Base-by-base conservation (phyloP, 2,888 invertebrate genomes). In the Neoitamus cyanurus region DNA sequence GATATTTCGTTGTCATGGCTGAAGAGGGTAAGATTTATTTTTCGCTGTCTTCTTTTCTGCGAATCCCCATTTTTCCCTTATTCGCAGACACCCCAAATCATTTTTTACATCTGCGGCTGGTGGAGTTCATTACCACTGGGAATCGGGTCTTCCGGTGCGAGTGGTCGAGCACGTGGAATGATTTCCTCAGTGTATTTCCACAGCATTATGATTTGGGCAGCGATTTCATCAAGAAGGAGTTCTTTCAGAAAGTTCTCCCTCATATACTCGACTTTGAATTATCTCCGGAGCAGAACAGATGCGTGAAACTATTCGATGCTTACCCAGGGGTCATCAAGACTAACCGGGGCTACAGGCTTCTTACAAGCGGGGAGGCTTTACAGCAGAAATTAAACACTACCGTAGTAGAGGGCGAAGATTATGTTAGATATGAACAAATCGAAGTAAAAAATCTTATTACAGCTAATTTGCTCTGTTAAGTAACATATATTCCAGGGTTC, bases 81-180 rank as follows among this genome's bases (percentile, higher is more conserved):
- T 7, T 25, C 20, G 9, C 25, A 58, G 58, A 25, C 9, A 2
- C 58, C 15, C 15, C 0, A 25, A 25, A 25, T 25, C 7, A 3
- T 20, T 58, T 58, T 25, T 1, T 58, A 9, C 58, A 58, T 4
- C 2, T 58, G 25, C 58, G 58, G 3, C 58, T 58, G 0, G 70
- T 58, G 3, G 58, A 78, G 15, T 82, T 82, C n/a, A 82, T 82
- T 13, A 69, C 82, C 2, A 36, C 15, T 13, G 46, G 46, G 11
- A 69, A 69, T 82, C 82, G 82, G 1, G 37, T 82, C 2, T 82
- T 82, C 37, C 36, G 36, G 58, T 82, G 69, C n/a, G 82, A 82
- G 37, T 82, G 82, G 82, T 37, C 69, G 0, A 48, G 69, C 37
- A 82, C 46, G 3, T 82, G 82, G 82, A n/a, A 13, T 7, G 69